Percentiles rank a stretch among this genome's conserved stretches.
Evolutionary conservation across 2,113 vertebrate genomes (phyloP).

Genomic region (Eurypyga helias): DNA sequence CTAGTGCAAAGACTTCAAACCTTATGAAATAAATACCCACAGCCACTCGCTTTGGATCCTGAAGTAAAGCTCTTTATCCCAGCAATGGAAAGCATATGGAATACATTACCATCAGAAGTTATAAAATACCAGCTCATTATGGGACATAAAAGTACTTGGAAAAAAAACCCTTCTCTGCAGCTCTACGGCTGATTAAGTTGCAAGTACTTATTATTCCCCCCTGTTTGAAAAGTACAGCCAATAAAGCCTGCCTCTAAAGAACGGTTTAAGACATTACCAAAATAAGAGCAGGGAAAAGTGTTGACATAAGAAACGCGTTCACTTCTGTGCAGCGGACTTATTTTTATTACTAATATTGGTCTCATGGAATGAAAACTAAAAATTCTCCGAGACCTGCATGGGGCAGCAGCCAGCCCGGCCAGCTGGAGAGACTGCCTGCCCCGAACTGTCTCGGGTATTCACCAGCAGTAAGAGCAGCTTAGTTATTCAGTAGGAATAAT

Average conservation of each 20-base stretch:
- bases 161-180: not conserved
- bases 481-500: not conserved
- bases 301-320: not conserved
- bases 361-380: constrained; percentile 35
- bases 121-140: constrained; percentile 50
- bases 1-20: not conserved
- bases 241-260: constrained; percentile 24
- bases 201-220: constrained; percentile 15
- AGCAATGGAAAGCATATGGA: not conserved
- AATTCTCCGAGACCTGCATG: not conserved
- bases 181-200: constrained; percentile 22
- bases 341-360: constrained; percentile 51
- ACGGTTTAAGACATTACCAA: not conserved
- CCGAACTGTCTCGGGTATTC: not conserved
- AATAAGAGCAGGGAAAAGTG: not conserved
- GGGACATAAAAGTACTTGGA: constrained; percentile 8
- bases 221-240: not conserved
- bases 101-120: constrained; percentile 46
- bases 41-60: constrained; percentile 11
- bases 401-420: not conserved
- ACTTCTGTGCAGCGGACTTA: not conserved
- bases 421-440: not conserved
- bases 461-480: not conserved
- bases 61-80: constrained; percentile 29
- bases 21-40: constrained; percentile 20